Base-by-base conservation (phyloP, 92 coral and sea anemone species). In the Porites rus region DNA sequence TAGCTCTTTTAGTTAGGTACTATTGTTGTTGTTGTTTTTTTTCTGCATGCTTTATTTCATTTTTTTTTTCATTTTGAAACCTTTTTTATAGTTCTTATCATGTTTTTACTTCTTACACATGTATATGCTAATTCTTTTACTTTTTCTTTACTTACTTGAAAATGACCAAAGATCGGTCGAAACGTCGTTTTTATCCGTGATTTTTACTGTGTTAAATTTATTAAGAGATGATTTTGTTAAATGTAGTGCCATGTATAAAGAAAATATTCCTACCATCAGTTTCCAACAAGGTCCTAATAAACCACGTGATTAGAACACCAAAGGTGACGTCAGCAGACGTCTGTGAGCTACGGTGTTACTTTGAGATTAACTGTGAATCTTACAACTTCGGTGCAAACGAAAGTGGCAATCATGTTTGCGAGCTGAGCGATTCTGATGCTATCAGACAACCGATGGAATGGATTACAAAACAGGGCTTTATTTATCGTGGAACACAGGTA, bases 401-500 rank as follows among this genome's bases (percentile, higher is more conserved):
- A 20, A 46, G 16, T n/a, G 84, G 84, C 25, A 64, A 62, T 12
- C 74, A 79, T 10, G 74, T 79, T 19, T 79, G 84, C 17, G 84
- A 79, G 74, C 74, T 79, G 18, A 79, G 84, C 22, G 64, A 79
- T 64, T 79, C 84, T 2, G 84, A 66, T 7, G 84, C 74, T 51
- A 51, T 46, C 18, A 79, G 75, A 52, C 63, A 66, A 50, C 74
- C 72, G 53, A 50, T 66, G 65, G 84, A 79, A 46, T 79, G 19
- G 74, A 19, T 24, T 51, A 28, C 63, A 28, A 65, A 24, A 66
- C 75, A 65, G 25, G 75, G 84, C 38, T 78, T 62, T 65, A n/a
- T 78, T n/a, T 64, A 78, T 38, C 62, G 72, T 9, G 83, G 56
- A 2, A 63, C 71, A 7, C 31, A 62, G 83, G 83, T 63, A 78